A percentile compares a stretch with the other conserved stretches of the same genome.
phyloP scores from a whole-genome alignment of 2,797 vertebrate genomes.

The Platyrinchus mystaceus region DNA sequence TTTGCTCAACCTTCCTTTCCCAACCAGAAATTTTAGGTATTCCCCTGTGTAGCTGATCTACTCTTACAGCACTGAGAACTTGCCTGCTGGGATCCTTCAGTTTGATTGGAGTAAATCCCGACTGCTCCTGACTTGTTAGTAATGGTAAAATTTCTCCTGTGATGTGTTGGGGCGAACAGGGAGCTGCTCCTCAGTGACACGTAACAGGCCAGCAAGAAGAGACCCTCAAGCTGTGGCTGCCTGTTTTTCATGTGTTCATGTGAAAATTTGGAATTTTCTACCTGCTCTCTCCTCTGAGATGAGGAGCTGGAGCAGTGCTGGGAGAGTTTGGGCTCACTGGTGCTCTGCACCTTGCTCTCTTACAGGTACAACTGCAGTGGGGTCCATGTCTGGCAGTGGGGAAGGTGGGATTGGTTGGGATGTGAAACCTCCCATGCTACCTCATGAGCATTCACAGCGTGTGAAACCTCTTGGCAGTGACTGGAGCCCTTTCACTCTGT shows the following conservation, averaged over 20 bases:
- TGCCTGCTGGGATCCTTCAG: neutral
- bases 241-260: neutral
- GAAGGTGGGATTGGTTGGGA: neutral
- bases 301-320: neutral
- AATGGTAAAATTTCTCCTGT: neutral
- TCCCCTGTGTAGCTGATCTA: neutral
- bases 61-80: neutral
- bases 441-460: accelerated
- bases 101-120: neutral
- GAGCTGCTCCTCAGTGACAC: neutral
- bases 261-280: neutral
- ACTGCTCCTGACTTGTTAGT: neutral
- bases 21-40: neutral
- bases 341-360: neutral
- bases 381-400: neutral
- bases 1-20: neutral
- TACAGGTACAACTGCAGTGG: accelerated
- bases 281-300: neutral
- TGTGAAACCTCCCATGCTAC: neutral
- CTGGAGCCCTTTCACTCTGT: neutral
- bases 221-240: neutral
- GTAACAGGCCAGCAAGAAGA: neutral
- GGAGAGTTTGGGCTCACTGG: neutral
- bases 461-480: neutral
- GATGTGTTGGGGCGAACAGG: neutral